phyloP scores from a whole-genome alignment of 2,113 vertebrate genomes.

The Rhinopomastus cyanomelas region DNA sequence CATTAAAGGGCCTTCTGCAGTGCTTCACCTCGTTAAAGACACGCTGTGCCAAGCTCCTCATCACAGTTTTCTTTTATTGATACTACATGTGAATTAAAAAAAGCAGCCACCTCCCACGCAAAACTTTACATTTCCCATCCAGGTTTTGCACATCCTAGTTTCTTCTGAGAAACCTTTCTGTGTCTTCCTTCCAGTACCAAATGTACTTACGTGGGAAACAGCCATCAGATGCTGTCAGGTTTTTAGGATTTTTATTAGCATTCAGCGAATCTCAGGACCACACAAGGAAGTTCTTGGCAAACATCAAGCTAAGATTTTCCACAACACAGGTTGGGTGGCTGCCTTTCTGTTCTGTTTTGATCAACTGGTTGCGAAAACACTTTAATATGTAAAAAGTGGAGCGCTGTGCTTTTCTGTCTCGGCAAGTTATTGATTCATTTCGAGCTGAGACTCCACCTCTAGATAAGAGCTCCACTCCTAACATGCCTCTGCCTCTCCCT shows the following conservation, averaged over 20 bases:
- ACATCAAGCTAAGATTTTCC: neutral
- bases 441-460: neutral
- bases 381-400: neutral
- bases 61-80: neutral
- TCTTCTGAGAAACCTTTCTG: neutral
- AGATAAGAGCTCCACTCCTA: neutral
- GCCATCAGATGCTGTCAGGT: neutral
- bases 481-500: neutral
- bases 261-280: slow-evolving; percentile 2
- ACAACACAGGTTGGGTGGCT: neutral
- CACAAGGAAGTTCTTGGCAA: slow-evolving; percentile 21
- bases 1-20: neutral
- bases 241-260: neutral
- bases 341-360: neutral
- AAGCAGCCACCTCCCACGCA: neutral
- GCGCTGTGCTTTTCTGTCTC: neutral
- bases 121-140: neutral
- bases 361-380: neutral
- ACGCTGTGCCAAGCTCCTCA: neutral
- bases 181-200: neutral
- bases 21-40: neutral
- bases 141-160: neutral
- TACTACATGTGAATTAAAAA: neutral
- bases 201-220: neutral
- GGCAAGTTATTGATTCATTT: neutral